Conservation (phyloP, 2,113 vertebrate species). For the Benitochromis conjunctus region DNA sequence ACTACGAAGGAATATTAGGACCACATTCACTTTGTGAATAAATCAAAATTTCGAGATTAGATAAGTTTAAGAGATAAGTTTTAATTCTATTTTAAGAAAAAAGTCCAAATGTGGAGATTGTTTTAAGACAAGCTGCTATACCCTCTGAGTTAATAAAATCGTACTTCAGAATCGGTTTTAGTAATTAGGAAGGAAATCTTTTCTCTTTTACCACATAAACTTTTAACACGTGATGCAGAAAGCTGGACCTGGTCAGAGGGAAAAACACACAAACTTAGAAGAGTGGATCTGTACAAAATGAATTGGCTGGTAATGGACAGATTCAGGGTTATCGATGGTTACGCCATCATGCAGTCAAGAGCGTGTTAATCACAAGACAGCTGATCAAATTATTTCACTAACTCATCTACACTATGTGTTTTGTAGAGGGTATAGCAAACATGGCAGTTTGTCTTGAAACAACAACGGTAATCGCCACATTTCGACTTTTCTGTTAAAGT, state of each 20-base stretch:
- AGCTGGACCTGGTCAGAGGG: background rate
- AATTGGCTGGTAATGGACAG: background rate
- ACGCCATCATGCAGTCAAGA: background rate
- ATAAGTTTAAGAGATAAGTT: too few species aligned
- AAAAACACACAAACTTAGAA: background rate
- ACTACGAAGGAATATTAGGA: fast-evolving
- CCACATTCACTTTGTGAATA: background rate
- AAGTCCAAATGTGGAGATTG: background rate
- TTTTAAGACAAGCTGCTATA: background rate
- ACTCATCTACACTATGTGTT: background rate
- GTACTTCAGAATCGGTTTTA: background rate
- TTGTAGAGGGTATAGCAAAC: background rate
- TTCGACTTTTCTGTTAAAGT: background rate
- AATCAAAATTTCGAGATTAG: fast-evolving
- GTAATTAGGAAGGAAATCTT: background rate
- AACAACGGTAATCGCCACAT: background rate
- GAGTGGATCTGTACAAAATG: background rate
- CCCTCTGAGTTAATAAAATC: background rate
- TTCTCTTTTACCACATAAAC: background rate
- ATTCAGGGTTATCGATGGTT: background rate
- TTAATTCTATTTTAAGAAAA: background rate
- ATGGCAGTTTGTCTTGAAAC: background rate
- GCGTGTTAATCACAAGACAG: background rate
- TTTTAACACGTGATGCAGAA: background rate
- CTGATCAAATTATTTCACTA: background rate